Evolutionary conservation across 2,888 invertebrate species (phyloP).

Genomic region (Nebria brevicollis): DNA sequence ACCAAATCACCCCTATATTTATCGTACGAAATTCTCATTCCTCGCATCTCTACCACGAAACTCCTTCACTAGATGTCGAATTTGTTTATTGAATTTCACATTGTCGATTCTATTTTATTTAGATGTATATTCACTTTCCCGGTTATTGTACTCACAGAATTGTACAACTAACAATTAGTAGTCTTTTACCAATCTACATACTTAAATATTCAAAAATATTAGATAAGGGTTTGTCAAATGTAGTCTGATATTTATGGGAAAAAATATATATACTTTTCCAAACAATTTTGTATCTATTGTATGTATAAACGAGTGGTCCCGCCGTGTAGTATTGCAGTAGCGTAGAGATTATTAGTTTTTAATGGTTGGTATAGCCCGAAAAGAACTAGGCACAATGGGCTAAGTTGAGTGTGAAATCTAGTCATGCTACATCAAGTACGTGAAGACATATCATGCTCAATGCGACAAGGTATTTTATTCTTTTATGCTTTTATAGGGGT

Average conservation of each 20-base stretch:
- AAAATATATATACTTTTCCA: neutral
- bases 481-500: neutral
- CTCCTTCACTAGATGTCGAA: too few species aligned
- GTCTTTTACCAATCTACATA: too few species aligned
- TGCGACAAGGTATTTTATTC: constrained; percentile 41
- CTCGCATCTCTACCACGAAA: too few species aligned
- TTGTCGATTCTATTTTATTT: too few species aligned
- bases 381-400: constrained; percentile 43
- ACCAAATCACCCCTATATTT: neutral
- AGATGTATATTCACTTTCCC: too few species aligned
- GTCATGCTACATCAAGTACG: constrained; percentile 50
- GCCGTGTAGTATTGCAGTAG: constrained; percentile 9
- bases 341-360: neutral
- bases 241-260: too few species aligned
- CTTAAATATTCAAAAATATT: too few species aligned
- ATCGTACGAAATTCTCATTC: neutral
- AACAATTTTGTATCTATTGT: neutral
- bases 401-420: constrained; percentile 51
- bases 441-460: constrained; percentile 37
- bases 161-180: too few species aligned
- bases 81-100: too few species aligned
- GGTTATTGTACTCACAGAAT: too few species aligned
- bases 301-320: constrained; percentile 46
- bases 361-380: constrained; percentile 12
- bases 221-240: too few species aligned